Percentiles rank a stretch among this genome's conserved stretches.
Evolutionary conservation across 2,888 invertebrate species (phyloP).

Genomic region (Coelinius sp.): DNA sequence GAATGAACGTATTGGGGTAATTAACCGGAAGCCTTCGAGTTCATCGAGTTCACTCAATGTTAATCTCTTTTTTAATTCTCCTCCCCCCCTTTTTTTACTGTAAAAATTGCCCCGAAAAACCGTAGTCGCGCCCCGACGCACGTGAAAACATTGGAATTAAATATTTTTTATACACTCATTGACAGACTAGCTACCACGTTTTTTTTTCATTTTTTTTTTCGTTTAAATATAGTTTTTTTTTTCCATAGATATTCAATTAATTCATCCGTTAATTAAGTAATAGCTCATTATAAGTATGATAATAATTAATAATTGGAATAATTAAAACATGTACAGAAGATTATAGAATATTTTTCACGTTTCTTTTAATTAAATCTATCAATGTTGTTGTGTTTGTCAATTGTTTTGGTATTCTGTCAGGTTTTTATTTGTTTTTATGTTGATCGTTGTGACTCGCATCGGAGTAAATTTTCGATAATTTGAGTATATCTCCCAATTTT

Average conservation of each 20-base stretch:
- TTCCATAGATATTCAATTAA: constrained; percentile 66
- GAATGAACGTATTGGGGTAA: background rate
- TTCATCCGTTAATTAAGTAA: constrained; percentile 66
- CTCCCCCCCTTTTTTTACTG: background rate
- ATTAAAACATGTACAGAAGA: constrained; percentile 70
- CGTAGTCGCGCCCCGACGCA: constrained; percentile 43
- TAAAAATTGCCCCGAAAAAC: constrained; percentile 43
- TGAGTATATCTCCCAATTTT: constrained; percentile 34
- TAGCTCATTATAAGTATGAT: constrained; percentile 68
- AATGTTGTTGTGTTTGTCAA: constrained; percentile 30
- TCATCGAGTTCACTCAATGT: background rate
- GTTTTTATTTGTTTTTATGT: constrained; percentile 47
- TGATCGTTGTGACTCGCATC: constrained; percentile 59
- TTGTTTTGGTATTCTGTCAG: constrained; percentile 24
- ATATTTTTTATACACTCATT: constrained; percentile 69
- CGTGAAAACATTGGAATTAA: constrained; percentile 62
- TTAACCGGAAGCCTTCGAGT: constrained; percentile 2
- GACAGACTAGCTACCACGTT: constrained; percentile 69
- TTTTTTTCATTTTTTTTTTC: constrained; percentile 57
- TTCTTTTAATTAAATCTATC: constrained; percentile 40
- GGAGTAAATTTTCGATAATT: constrained; percentile 49
- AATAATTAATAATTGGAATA: constrained; percentile 67
- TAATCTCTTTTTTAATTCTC: constrained; percentile 9
- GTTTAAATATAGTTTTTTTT: constrained; percentile 62
- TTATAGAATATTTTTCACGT: constrained; percentile 60